Base-by-base conservation (phyloP, 2,888 invertebrate species). In the Drepanosiphum platanoidis region DNA sequence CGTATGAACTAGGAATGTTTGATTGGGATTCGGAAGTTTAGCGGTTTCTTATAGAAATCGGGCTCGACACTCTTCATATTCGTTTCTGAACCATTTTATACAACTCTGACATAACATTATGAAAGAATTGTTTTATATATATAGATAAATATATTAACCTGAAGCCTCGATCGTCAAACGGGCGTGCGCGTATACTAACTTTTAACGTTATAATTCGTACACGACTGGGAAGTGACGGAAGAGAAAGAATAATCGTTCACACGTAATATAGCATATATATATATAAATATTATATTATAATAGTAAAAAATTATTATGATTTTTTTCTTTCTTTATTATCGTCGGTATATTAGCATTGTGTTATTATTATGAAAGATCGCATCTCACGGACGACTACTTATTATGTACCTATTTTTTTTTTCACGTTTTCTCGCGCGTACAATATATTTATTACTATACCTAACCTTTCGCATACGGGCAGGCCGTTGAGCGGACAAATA, bases 321-420 rank as follows among this genome's bases (percentile, higher is more conserved):
- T n/a, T 61, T n/a, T 7, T 61, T 27, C 1, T 15, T n/a, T 68
- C 32, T 8, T 64, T 30, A 27, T 64, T 64, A 22, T 32, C 32
- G 15, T 39, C 11, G 5, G 22, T 36, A 30, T 27, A n/a, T 72
- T 72, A 39, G n/a, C 18, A n/a, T 39, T n/a, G 13, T 15, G 52
- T 27, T 46, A 15, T 52, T 74, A 46, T 66, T 70, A 75, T 66
- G 42, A 82, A 64, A 83, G 34, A 81, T 71, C 7, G 3, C 61
- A 22, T 36, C 42, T 83, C 83, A 83, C 22, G 83, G 83, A 83
- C 83, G 75, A 66, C 83, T 58, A 52, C 66, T n/a, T 75, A 27
- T 66, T 70, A 32, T 52, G n/a, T n/a, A n/a, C n/a, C n/a, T n/a
- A n/a, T n/a, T n/a, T n/a, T 27, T 46, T 68, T 32, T 66, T 34